Evolutionary conservation across 2,797 vertebrate species (phyloP).

Genomic region (Denticeps clupeoides): DNA sequence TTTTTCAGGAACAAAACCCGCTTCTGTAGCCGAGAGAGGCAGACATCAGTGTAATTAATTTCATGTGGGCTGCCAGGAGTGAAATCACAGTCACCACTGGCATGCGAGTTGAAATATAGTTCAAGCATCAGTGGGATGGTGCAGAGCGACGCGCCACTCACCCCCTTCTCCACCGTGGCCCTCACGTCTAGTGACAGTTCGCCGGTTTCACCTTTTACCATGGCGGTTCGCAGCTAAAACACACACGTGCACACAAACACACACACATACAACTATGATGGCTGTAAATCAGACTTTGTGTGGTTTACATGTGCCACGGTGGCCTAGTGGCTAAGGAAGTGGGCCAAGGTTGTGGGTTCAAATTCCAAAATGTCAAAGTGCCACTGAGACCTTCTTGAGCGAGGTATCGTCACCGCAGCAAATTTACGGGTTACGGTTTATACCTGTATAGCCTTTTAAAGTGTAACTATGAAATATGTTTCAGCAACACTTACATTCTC

Average conservation of each 20-base stretch:
- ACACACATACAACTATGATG: slow-evolving; percentile 13
- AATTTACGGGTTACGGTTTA: too few relatives aligned
- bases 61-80: too few relatives aligned
- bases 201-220: slow-evolving; percentile 89
- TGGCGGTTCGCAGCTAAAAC: slow-evolving; percentile 81
- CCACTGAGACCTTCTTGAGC: too few relatives aligned
- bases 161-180: slow-evolving; percentile 83
- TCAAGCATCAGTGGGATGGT: too few relatives aligned
- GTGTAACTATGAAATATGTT: too few relatives aligned
- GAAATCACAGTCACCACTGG: neutral
- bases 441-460: too few relatives aligned
- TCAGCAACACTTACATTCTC: slow-evolving; percentile 83
- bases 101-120: too few relatives aligned
- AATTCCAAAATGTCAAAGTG: too few relatives aligned
- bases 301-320: too few relatives aligned
- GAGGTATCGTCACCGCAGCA: too few relatives aligned
- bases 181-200: slow-evolving; percentile 77
- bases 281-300: slow-evolving; percentile 8
- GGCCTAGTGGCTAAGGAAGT: too few relatives aligned
- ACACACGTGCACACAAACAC: slow-evolving; percentile 8
- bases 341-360: too few relatives aligned
- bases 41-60: slow-evolving; percentile 5
- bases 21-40: slow-evolving; percentile 50
- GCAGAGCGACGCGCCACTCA: slow-evolving; percentile 47
- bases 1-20: slow-evolving; percentile 85